phyloP scores from a whole-genome alignment of 2,113 vertebrate species.

The Struthidea cinerea region DNA sequence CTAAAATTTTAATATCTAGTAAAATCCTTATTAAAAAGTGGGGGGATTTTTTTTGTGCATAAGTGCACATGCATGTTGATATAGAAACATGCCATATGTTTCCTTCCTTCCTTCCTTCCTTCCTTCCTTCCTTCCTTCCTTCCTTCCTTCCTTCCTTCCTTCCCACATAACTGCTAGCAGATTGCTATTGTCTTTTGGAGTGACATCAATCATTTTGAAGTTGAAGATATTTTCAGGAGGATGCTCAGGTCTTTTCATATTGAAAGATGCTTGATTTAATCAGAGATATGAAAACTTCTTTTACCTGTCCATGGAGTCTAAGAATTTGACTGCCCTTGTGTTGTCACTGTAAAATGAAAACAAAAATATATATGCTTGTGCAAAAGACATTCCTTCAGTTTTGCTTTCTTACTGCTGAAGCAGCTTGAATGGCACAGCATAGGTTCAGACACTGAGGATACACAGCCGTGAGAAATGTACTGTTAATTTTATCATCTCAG shows the following conservation, averaged over 20 bases:
- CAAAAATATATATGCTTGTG: background rate
- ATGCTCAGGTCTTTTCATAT: slow-evolving; percentile 27
- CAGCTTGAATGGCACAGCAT: background rate
- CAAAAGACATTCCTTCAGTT: background rate
- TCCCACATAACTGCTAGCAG: background rate
- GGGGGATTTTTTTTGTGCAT: background rate
- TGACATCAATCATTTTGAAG: slow-evolving; percentile 41
- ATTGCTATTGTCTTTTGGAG: background rate
- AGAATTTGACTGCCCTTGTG: slow-evolving; percentile 8
- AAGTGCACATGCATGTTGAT: background rate
- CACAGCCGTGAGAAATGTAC: slow-evolving; percentile 10
- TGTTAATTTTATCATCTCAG: slow-evolving; percentile 61
- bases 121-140: background rate
- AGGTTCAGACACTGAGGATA: slow-evolving; percentile 6
- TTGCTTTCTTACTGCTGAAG: background rate
- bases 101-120: background rate
- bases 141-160: background rate
- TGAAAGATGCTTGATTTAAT: slow-evolving; percentile 50
- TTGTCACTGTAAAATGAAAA: slow-evolving; percentile 42
- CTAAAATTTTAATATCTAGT: background rate
- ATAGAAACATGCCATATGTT: background rate
- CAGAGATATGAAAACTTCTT: slow-evolving; percentile 44
- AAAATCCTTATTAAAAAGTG: background rate
- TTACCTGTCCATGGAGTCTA: background rate
- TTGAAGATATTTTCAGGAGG: slow-evolving; percentile 49